These are phyloP conservation scores for Myioborus melanocephalus DNA, from an alignment of 2,797 vertebrate species.

Conservation along the genomic window DNA sequence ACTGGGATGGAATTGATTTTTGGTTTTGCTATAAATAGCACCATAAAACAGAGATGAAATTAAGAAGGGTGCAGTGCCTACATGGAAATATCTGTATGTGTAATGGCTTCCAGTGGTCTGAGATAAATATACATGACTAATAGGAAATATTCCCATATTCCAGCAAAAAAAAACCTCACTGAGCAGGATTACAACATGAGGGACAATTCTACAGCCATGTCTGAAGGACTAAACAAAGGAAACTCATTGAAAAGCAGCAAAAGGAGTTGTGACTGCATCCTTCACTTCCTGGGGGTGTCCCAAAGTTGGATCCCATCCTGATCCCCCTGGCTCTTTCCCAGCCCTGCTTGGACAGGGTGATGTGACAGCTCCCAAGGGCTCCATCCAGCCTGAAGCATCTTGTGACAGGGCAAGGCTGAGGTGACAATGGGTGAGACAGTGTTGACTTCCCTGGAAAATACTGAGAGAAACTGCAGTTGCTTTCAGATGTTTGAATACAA, in stretches of 20 bases:
- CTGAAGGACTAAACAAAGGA: not conserved
- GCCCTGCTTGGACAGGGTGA: not conserved
- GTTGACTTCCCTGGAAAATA: not conserved
- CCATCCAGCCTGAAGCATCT: not conserved
- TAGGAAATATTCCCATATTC: not conserved
- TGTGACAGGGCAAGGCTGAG: not conserved
- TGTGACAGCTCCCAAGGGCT: not conserved
- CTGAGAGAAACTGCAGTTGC: accelerated
- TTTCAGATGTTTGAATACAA: not conserved
- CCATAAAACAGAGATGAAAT: not conserved
- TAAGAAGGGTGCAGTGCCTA: not conserved
- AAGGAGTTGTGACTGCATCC: not conserved
- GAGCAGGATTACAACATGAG: not conserved
- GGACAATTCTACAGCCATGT: not conserved
- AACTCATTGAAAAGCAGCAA: not conserved
- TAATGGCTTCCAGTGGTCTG: not conserved
- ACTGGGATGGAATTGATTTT: not conserved
- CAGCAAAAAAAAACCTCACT: not conserved
- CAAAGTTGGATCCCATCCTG: not conserved
- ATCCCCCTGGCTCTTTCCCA: not conserved
- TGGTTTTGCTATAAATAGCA: not conserved
- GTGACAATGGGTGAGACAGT: not conserved
- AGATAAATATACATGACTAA: not conserved
- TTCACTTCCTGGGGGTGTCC: not conserved
- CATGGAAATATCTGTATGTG: not conserved